Conservation (phyloP, 2,113 vertebrate genomes). For the Ptilorrhoa leucosticta region DNA sequence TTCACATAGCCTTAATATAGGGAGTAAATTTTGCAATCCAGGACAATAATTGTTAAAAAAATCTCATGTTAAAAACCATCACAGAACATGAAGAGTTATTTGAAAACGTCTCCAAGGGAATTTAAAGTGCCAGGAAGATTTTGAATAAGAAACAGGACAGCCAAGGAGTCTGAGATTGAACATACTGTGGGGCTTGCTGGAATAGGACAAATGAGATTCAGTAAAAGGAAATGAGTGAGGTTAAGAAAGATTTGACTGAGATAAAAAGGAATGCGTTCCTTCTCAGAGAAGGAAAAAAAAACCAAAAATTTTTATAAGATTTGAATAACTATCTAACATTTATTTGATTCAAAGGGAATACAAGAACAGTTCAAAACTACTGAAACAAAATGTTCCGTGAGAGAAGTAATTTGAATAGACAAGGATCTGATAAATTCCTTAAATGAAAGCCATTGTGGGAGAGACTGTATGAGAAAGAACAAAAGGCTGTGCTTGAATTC, state of each 20-base stretch:
- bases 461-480: neutral
- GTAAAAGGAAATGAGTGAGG: neutral
- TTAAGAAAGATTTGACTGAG: neutral
- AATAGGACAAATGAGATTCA: neutral
- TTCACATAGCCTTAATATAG: neutral
- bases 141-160: neutral
- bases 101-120: neutral
- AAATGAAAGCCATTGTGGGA: neutral
- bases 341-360: neutral
- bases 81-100: neutral
- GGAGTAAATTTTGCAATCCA: neutral
- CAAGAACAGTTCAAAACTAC: neutral
- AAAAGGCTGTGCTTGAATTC: neutral
- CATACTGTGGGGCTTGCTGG: neutral
- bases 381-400: neutral
- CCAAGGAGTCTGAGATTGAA: neutral
- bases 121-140: neutral
- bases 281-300: neutral
- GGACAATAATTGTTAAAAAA: neutral
- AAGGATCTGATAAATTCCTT: neutral
- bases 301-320: neutral
- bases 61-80: neutral
- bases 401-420: neutral
- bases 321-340: neutral
- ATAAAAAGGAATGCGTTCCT: neutral